Evolutionary conservation across 92 coral and sea anemone species (phyloP).

Genomic region (Palythoa heliodiscus): DNA sequence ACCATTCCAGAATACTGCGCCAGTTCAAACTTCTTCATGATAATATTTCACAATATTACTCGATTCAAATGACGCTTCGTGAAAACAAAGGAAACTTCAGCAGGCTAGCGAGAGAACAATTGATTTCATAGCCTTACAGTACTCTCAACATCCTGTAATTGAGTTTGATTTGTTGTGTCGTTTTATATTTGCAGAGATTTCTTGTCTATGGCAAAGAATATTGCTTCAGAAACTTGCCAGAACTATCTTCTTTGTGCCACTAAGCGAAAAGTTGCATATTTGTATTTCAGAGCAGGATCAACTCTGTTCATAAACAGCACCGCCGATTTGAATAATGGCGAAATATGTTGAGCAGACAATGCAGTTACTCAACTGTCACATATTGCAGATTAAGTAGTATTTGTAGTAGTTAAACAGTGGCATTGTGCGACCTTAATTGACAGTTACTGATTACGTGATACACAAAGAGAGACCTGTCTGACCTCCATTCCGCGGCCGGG

Average conservation of each 20-base stretch:
- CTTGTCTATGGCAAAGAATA: background rate
- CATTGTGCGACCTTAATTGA: background rate
- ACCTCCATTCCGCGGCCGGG: background rate
- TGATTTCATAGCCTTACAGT: background rate
- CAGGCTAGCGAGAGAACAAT: background rate
- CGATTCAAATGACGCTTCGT: background rate
- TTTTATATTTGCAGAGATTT: background rate
- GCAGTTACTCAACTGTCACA: background rate
- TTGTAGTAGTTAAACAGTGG: background rate
- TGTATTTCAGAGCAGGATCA: constrained; percentile 1
- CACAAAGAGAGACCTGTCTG: background rate
- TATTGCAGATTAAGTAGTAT: constrained; percentile 5
- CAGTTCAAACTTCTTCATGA: constrained; percentile 34
- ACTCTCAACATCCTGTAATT: background rate
- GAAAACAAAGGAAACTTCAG: background rate
- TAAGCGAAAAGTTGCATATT: background rate
- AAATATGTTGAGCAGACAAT: background rate
- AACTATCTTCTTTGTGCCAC: background rate
- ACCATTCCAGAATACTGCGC: constrained; percentile 33
- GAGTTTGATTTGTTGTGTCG: background rate
- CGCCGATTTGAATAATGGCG: constrained; percentile 26
- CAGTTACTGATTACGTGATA: constrained; percentile 10
- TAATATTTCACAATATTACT: background rate
- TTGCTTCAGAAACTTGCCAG: background rate
- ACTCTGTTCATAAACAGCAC: background rate